Percentiles rank a stretch among this genome's conserved stretches.
These are phyloP conservation scores for Bombyx mandarina DNA, from an alignment of 1,140 invertebrate species.

Conservation along the genomic window DNA sequence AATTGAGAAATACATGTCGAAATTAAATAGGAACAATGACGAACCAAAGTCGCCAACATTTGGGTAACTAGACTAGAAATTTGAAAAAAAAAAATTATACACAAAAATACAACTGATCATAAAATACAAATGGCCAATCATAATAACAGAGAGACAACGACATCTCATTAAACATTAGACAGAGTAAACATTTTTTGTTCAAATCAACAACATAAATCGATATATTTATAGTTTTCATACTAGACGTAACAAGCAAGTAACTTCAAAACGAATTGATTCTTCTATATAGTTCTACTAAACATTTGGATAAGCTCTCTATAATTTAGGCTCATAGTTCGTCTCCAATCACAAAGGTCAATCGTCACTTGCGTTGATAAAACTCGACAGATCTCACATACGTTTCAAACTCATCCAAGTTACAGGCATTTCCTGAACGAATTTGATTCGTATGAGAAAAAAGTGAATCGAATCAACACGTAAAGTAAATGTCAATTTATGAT, in stretches of 20 bases:
- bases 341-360: constrained; percentile 42
- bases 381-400: too few relatives aligned
- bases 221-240: not conserved
- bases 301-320: constrained; percentile 66
- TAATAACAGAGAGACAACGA: constrained; percentile 34
- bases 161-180: constrained; percentile 19
- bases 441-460: too few relatives aligned
- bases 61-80: constrained; percentile 59
- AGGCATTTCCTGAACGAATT: too few relatives aligned
- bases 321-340: constrained; percentile 57
- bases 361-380: not conserved
- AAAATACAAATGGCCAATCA: constrained; percentile 30
- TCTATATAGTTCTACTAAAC: constrained; percentile 56
- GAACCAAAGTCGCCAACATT: constrained; percentile 24
- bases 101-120: constrained; percentile 21
- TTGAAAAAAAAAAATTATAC: constrained; percentile 10
- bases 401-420: not conserved
- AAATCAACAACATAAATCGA: constrained; percentile 28
- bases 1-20: too few relatives aligned
- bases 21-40: constrained; percentile 4
- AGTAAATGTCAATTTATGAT: not conserved
- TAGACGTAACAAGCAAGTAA: constrained; percentile 61
- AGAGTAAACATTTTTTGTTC: too few relatives aligned
- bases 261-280: constrained; percentile 33
- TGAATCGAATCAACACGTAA: too few relatives aligned